phyloP scores from a whole-genome alignment of 2,797 vertebrate genomes.

The Mareca penelope region DNA sequence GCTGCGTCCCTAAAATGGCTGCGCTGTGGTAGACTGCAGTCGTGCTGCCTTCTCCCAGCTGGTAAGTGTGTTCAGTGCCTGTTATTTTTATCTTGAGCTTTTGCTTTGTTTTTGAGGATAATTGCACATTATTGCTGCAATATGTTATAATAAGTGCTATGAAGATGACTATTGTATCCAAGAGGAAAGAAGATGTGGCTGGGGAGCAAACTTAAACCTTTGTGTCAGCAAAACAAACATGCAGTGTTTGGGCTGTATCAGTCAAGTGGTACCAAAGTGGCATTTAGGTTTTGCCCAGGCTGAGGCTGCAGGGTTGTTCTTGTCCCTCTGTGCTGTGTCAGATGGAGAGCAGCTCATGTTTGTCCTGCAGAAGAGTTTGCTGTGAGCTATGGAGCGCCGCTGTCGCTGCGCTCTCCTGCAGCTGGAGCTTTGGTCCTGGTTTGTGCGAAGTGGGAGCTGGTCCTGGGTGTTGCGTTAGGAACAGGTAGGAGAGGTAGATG shows the following conservation, averaged over 20 bases:
- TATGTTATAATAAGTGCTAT: constrained; percentile 62
- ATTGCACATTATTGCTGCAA: constrained; percentile 63
- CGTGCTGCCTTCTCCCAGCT: constrained; percentile 39
- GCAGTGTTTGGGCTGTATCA: constrained; percentile 37
- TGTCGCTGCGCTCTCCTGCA: fast-evolving
- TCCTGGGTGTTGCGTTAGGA: neutral
- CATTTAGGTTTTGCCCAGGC: neutral
- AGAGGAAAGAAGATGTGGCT: constrained; percentile 57
- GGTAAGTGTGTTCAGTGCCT: constrained; percentile 57
- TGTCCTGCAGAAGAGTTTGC: fast-evolving
- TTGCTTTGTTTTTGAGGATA: constrained; percentile 70
- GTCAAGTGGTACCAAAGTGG: constrained; percentile 23
- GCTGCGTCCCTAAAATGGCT: neutral
- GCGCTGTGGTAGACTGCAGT: neutral
- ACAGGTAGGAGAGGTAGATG: neutral
- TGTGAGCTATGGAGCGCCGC: neutral
- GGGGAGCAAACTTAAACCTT: constrained; percentile 34
- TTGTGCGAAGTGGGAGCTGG: fast-evolving
- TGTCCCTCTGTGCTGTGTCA: neutral
- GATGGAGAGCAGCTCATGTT: neutral
- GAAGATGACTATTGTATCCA: constrained; percentile 59
- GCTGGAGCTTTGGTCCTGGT: neutral
- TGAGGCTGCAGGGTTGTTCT: neutral
- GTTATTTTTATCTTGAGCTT: constrained; percentile 70
- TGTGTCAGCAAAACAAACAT: constrained; percentile 34